These are phyloP conservation scores for Dorcus parallelipipedus DNA, from an alignment of 2,888 invertebrate species.

Conservation along the genomic window DNA sequence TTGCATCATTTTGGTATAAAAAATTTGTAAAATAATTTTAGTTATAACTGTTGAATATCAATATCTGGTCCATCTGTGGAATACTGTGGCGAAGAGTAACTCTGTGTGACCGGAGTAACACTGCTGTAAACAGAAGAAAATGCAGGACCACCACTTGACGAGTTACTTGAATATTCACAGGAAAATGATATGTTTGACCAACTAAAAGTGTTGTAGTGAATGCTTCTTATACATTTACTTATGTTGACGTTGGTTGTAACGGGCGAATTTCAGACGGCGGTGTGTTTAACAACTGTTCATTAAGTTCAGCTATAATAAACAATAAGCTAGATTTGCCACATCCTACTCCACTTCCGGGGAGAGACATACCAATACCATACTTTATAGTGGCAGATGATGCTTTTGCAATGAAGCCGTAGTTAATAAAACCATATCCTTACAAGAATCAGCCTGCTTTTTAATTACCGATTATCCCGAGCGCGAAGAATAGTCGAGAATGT, in stretches of 20 bases:
- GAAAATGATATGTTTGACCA: too few species aligned
- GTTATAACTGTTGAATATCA: too few species aligned
- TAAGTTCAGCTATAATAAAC: background rate
- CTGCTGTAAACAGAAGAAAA: too few species aligned
- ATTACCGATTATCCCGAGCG: background rate
- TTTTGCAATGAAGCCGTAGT: conserved; percentile 4
- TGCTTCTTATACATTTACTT: conserved; percentile 1
- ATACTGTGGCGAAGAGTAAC: too few species aligned
- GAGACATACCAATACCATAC: conserved; percentile 1
- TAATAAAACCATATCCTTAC: conserved; percentile 13
- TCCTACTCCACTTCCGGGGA: conserved; percentile 1
- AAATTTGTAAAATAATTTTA: too few species aligned
- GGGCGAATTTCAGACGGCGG: conserved; percentile 4
- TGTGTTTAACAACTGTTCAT: background rate
- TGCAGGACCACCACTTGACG: too few species aligned
- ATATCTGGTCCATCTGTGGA: too few species aligned
- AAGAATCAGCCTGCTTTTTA: conserved; percentile 9
- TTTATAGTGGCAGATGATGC: conserved; percentile 1
- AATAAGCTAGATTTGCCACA: background rate
- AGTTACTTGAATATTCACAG: too few species aligned
- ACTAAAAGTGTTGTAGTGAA: background rate
- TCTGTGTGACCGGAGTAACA: too few species aligned
- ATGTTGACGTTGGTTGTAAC: conserved; percentile 1
- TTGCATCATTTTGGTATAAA: too few species aligned
- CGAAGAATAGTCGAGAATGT: too few species aligned